Conservation (phyloP, 2,888 invertebrate genomes). For the Lepidocyrtoides sp. region DNA sequence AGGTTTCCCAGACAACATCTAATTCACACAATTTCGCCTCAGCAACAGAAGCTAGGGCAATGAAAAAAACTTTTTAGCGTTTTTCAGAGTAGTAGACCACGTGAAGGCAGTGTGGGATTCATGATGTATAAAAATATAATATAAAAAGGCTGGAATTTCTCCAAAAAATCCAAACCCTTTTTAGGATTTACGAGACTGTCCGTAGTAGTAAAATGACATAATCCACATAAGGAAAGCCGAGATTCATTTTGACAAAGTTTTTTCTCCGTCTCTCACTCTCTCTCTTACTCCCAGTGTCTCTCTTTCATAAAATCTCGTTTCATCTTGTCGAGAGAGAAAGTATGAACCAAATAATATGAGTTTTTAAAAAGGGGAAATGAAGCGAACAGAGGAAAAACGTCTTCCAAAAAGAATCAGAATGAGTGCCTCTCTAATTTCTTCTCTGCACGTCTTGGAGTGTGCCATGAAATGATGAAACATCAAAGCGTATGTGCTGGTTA, state of each 20-base stretch:
- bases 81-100: background rate
- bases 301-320: constrained; percentile 65
- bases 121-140: background rate
- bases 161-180: constrained; percentile 76
- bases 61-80: constrained; percentile 13
- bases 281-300: too few species aligned
- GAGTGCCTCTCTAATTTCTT: constrained; percentile 69
- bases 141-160: constrained; percentile 68
- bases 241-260: constrained; percentile 66
- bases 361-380: constrained; percentile 73
- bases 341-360: constrained; percentile 65
- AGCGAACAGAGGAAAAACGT: constrained; percentile 64
- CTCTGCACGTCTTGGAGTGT: constrained; percentile 41
- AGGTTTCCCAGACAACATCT: constrained; percentile 66
- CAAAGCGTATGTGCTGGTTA: constrained; percentile 45
- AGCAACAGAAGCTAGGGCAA: constrained; percentile 15
- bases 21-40: constrained; percentile 50
- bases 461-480: constrained; percentile 31
- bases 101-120: background rate
- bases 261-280: background rate
- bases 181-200: constrained; percentile 77
- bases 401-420: constrained; percentile 64
- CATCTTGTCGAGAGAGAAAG: constrained; percentile 58
- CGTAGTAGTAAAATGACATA: constrained; percentile 80
- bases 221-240: constrained; percentile 68